Base-by-base conservation (phyloP, 2,888 invertebrate species). In the Mycalesis mineus region DNA sequence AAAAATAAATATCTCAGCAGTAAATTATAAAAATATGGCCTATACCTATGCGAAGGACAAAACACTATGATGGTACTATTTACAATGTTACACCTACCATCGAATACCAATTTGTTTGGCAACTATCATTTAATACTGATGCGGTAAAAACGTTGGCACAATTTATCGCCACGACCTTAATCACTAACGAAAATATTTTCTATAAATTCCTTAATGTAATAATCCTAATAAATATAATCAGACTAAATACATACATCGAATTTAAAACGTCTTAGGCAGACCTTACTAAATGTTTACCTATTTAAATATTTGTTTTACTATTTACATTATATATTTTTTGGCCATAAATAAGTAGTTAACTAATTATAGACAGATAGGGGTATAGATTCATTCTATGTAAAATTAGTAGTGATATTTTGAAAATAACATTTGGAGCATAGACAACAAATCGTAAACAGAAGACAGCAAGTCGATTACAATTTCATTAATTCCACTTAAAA, bases 121-220 rank as follows among this genome's bases (percentile, higher is more conserved):
- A 84, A 84, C 86, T 88, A 88, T 83, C 67, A 29, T 74, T 85
- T 82, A 89, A 90, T 90, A 90, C 89, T 90, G 90, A 86, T 82
- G 82, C 85, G 90, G 89, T 90, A 90, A 90, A 90, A 90, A 89
- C 85, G 87, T 88, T 90, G 89, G 90, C 90, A 90, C 88, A 78
- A 75, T 80, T 77, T 78, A 77, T 82, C 67, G 84, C 87, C 86
- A 71, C 70, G 75, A 73, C 61, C 77, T 83, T 81, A 80, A 68
- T 63, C 9, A 68, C 84, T 84, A 84, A 79, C 74, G 74, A 85
- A 87, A 85, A 83, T 84, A 82, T 78, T 72, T 72, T 74, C 80
- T 84, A 85, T 82, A 78, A 83, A 82, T 81, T 67, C 73, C 80
- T 82, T 84, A 82, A 41, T 61, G 69, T 64, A 74, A 75, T 52